Evolutionary conservation across 2,113 vertebrate species (phyloP).

Genomic region (Rostratula benghalensis): DNA sequence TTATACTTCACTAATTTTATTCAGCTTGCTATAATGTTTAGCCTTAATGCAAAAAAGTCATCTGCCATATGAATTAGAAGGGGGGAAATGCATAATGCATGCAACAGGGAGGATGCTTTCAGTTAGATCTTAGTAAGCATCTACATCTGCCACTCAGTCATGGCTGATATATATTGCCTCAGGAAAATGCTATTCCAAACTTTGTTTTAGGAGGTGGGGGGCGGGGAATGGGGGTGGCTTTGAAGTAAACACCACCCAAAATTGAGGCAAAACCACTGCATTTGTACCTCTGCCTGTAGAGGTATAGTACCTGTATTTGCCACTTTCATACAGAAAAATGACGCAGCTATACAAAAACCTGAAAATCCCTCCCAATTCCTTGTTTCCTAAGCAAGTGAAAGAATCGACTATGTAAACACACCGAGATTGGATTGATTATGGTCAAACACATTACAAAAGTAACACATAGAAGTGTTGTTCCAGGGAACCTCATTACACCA

Average conservation of each 20-base stretch:
- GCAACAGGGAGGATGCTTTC: background rate
- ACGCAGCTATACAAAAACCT: background rate
- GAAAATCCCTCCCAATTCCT: background rate
- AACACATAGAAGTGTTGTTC: background rate
- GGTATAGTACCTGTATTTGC: background rate
- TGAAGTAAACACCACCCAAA: background rate
- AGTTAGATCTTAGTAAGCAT: constrained; percentile 37
- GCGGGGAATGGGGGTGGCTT: background rate
- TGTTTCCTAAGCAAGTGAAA: background rate
- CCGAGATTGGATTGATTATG: background rate
- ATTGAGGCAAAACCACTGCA: background rate
- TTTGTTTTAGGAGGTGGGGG: background rate
- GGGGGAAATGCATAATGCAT: constrained; percentile 50
- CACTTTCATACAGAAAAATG: background rate
- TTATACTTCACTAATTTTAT: constrained; percentile 29
- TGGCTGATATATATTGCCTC: background rate
- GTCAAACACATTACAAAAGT: rapidly evolving
- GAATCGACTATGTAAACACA: background rate
- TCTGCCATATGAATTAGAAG: constrained; percentile 13
- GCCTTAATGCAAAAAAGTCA: constrained; percentile 39
- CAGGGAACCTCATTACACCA: background rate
- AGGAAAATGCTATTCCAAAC: background rate
- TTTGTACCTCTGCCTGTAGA: background rate
- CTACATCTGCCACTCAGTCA: constrained; percentile 39
- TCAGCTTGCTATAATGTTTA: background rate